Evolutionary conservation across 2,888 invertebrate species (phyloP), one percentile per base, ranked within the genome.

Genomic region (Macaria liturata): DNA sequence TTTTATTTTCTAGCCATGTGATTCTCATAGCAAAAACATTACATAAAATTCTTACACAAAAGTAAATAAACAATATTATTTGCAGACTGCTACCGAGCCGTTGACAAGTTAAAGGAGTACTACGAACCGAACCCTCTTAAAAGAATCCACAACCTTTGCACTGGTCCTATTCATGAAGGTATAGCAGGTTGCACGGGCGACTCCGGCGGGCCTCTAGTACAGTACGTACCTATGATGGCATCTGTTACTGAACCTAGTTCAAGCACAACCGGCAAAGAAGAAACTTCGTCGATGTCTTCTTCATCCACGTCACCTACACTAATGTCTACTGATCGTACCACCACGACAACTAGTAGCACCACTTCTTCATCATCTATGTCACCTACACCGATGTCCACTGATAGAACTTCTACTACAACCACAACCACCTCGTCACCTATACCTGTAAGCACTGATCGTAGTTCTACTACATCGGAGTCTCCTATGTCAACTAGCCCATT

Each of bases 121-220:
- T 70, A 73, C 46, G 91, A 91, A 76, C 54, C 54, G 0, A 90
- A 91, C 63, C 91, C 92, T 20, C 69, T 93, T 1, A 80, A 83
- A 53, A 78, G 80, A 68, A 65, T 81, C 0, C 84, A 88, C 30
- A 91, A 94, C 62, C 79, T 94, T 40, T 94, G 94, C 69, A 93
- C 93, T 0, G 93, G 93, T 0, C 93, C 93, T 0, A 68, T 86
- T 4, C 75, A 74, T 3, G 92, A 92, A 3, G 92, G 91, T 0
- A 69, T 88, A 9, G 87, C 92, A n/a, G 93, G 92, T 8, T 93
- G 93, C 68, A 84, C 75, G 47, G 93, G 93, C 9, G 94, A 94
- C 63, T 93, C 93, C 6, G 93, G 93, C 3, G 93, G 93, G 7
- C 93, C 93, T 0, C 74, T 93, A 8, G 80, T 92, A 30, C 80